Base-by-base conservation (phyloP, 2,113 vertebrate genomes). In the Chitala chitala region DNA sequence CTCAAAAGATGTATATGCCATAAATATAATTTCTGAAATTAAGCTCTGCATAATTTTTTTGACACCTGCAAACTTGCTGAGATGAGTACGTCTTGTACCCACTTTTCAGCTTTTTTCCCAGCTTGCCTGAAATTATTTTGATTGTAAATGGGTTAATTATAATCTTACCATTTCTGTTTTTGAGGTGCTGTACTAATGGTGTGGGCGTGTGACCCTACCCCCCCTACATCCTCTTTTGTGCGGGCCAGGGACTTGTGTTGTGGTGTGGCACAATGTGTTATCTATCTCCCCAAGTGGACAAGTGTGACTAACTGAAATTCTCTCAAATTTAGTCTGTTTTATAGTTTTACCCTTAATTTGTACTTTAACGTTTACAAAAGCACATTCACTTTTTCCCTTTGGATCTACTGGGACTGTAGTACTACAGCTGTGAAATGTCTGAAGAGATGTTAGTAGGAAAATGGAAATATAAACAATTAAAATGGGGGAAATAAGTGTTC, bases 391-490 rank as follows among this genome's bases (percentile, higher is more conserved):
- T n/a, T 3, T 22, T 6, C 7, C 3, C 53, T 55, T 55, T 55
- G 20, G 22, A 3, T 55, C 15, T 54, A 54, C 51, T 54, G 51
- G 20, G 51, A 17, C n/a, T n/a, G 3, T 55, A 22, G 2, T 55
- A n/a, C 22, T 55, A 55, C 53, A 55, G 53, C 53, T 55, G 53
- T 55, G 4, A 55, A 20, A n/a, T 55, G 17, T 55, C 17, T 17
- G 22, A 55, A 6, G 53, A 55, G n/a, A 20, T 17, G 53, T 1
- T 42, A 7, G 42, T 48, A 8, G 38, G n/a, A 66, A 68, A 38
- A 68, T 46, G 42, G 12, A 51, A 51, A n/a, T n/a, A n/a, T n/a
- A 31, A 26, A 48, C 42, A 26, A 48, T 68, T 68, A 68, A 68
- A 68, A 66, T 33, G 13, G 12, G 31, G 15, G 29, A 46, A 46